Evolutionary conservation across 2,797 vertebrate species (phyloP), one percentile per base, ranked within the genome.

Genomic region (Eurystomus glaucurus): DNA sequence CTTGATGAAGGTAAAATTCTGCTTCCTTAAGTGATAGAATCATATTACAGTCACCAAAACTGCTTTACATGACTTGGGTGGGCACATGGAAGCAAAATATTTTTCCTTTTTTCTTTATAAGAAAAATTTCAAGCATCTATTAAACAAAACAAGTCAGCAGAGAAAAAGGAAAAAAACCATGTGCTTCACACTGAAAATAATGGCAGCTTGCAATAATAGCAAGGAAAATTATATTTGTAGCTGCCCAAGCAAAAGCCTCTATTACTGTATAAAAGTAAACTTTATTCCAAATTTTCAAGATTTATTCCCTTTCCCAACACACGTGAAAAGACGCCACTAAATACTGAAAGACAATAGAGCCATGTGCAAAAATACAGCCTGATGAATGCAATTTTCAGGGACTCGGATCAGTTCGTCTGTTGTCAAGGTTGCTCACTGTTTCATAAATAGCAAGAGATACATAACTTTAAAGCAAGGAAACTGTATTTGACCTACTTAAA

Each of bases 401-500:
- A 28, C 23, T 31, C 23, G 5, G 55, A 35, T 25, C 20, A 77
- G n/a, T 33, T 70, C 2, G 3, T 41, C 41, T 54, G 25, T 31
- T 79, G 54, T 28, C 75, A 91, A 65, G 35, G 26, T 28, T 26
- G 70, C 70, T 79, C 69, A 85, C 3, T 6, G 83, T 79, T 92
- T 94, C 75, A 55, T 18, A 91, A 69, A 71, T 15, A 68, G 18
- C 1, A 1, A 41, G 79, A 80, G 65, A 85, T 25, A 61, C 2
- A 7, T 20, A 88, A 92, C 22, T 82, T 69, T 79, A 87, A 90
- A 70, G 57, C 51, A 70, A 93, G 45, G 81, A 85, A 96, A 89
- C 74, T 62, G 23, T 29, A 79, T 90, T 29, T 91, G 90, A 89
- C 77, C 80, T 91, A 97, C 75, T 96, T 96, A 11, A 61, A 88